These are phyloP conservation scores for Leptopilina clavipes DNA, from an alignment of 1,140 invertebrate genomes.

Conservation along the genomic window DNA sequence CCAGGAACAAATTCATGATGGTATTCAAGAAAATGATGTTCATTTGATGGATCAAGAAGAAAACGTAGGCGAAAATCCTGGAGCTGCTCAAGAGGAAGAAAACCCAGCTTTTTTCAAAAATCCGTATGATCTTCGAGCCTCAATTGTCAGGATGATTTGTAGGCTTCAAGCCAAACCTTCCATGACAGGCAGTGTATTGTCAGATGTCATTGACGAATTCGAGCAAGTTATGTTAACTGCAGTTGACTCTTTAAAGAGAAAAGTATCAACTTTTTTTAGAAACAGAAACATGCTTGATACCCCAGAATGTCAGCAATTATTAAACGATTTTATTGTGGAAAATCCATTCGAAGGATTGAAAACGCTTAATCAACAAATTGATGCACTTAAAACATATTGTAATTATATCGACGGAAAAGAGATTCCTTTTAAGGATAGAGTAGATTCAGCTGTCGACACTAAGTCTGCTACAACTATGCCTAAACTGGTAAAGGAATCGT, in stretches of 20 bases:
- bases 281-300: neutral
- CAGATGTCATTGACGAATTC: constrained; percentile 13
- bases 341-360: constrained; percentile 33
- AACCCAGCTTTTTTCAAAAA: neutral
- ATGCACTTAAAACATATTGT: neutral
- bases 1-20: too few relatives aligned
- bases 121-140: neutral
- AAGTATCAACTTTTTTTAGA: neutral
- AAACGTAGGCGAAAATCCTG: neutral
- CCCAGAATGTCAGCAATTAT: neutral
- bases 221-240: constrained; percentile 4
- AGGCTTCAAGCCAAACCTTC: constrained; percentile 33
- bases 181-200: constrained; percentile 14
- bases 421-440: constrained; percentile 26
- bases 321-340: neutral
- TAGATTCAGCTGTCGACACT: constrained; percentile 9
- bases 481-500: constrained; percentile 24
- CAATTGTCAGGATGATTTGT: constrained; percentile 28
- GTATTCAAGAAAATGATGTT: too few relatives aligned
- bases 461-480: neutral
- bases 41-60: neutral
- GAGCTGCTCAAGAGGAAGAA: neutral
- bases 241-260: neutral
- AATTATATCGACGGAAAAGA: constrained; percentile 22
- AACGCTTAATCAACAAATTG: constrained; percentile 20